phyloP scores from a whole-genome alignment of 1,140 invertebrate species.

The Ips typographus region DNA sequence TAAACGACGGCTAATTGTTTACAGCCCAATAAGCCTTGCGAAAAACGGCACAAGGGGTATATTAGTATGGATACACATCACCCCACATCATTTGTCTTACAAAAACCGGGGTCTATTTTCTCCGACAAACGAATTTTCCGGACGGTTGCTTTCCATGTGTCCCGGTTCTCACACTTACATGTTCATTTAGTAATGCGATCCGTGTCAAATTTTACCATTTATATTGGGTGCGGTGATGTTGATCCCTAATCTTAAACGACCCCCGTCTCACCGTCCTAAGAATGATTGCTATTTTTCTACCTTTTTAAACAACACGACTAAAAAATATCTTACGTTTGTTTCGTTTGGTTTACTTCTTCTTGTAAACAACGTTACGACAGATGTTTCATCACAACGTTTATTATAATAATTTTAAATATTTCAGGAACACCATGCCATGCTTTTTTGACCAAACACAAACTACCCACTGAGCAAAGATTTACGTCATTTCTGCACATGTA shows the following conservation, averaged over 20 bases:
- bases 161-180: constrained; percentile 31
- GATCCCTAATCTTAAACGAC: constrained; percentile 22
- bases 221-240: constrained; percentile 21
- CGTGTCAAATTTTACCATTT: constrained; percentile 36
- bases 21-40: constrained; percentile 17
- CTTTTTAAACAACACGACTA: not conserved
- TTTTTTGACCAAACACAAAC: too few species aligned
- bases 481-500: too few species aligned
- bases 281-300: not conserved
- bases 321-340: too few species aligned
- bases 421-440: too few species aligned
- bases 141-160: constrained; percentile 45
- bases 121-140: constrained; percentile 53
- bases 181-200: constrained; percentile 34
- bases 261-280: not conserved
- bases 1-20: constrained; percentile 30
- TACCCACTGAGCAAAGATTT: too few species aligned
- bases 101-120: constrained; percentile 52
- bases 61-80: constrained; percentile 50
- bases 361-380: too few species aligned
- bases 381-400: too few species aligned
- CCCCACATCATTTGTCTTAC: constrained; percentile 52
- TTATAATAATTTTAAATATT: too few species aligned
- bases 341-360: too few species aligned
- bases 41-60: constrained; percentile 35